Evolutionary conservation across 2,113 vertebrate species (phyloP), one percentile per base, ranked within the genome.

Genomic region (Bagarius yarrelli): DNA sequence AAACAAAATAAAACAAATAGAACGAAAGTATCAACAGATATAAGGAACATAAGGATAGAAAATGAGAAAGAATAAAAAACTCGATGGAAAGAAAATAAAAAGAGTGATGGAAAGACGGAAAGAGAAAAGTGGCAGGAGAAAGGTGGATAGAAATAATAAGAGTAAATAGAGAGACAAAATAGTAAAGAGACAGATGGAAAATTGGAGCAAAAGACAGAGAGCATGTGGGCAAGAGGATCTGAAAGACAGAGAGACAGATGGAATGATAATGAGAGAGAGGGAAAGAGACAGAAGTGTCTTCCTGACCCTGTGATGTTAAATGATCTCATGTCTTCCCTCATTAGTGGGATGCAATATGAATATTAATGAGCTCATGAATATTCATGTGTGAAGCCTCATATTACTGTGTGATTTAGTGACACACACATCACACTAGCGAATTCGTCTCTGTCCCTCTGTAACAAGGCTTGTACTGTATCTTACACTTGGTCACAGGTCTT

Each of bases 351-450:
- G 74, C 70, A 57, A 40, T 30, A 11, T 50, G 73, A 78, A 83
- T 83, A 71, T 59, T 34, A 83, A 73, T 84, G 52, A 73, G 6
- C 15, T 27, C 64, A 77, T 84, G 74, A 77, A 77, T 84, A 76
- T 84, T 79, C 73, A 76, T 64, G 16, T 12, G 8, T 30, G 34
- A 77, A 23, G 56, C 63, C 55, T 57, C 14, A 27, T 30, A 52
- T 36, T 40, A 76, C 61, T 44, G 25, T 32, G n/a, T 30, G 40
- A 44, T 36, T 69, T 34, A 50, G 78, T 32, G 73, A 47, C 59
- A 66, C 34, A 44, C 47, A 57, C 18, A 64, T 74, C 50, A 69
- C 6, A 0, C 18, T 83, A 53, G 76, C 57, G 63, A 36, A 71
- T 80, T 64, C 8, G n/a, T 16, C 34, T 36, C 69, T 74, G 52